These are phyloP conservation scores for Chymomyza procnemis DNA, from an alignment of 2,888 invertebrate genomes.

Conservation along the genomic window DNA sequence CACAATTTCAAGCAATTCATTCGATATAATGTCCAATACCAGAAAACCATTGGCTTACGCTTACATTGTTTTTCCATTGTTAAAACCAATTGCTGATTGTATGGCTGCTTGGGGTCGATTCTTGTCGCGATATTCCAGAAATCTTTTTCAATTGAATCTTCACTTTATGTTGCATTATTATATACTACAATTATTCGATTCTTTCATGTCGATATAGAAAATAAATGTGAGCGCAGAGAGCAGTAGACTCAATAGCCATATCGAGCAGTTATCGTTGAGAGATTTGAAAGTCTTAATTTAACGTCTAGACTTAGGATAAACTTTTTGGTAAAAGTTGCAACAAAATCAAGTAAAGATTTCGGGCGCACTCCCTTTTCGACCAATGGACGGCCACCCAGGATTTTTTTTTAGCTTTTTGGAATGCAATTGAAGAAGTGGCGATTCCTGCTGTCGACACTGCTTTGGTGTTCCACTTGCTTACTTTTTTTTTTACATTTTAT, in stretches of 20 bases:
- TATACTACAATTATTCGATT: no score
- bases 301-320: no score
- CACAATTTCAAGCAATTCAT: constrained; percentile 53
- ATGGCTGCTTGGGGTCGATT: constrained; percentile 12
- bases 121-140: neutral
- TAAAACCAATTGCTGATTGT: constrained; percentile 38
- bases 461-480: neutral
- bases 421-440: constrained; percentile 63
- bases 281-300: no score
- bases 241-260: no score
- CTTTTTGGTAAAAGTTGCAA: no score
- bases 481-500: neutral
- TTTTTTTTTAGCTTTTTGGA: constrained; percentile 32
- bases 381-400: constrained; percentile 59
- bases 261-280: no score
- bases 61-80: constrained; percentile 54
- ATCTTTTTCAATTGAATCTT: neutral
- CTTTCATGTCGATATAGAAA: no score
- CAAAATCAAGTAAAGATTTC: no score
- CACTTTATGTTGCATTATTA: no score
- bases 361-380: constrained; percentile 2
- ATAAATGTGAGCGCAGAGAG: no score
- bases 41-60: constrained; percentile 32
- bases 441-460: constrained; percentile 66
- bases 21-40: constrained; percentile 47